Conservation (phyloP, 2,888 invertebrate species). For the Conus canariensis region DNA sequence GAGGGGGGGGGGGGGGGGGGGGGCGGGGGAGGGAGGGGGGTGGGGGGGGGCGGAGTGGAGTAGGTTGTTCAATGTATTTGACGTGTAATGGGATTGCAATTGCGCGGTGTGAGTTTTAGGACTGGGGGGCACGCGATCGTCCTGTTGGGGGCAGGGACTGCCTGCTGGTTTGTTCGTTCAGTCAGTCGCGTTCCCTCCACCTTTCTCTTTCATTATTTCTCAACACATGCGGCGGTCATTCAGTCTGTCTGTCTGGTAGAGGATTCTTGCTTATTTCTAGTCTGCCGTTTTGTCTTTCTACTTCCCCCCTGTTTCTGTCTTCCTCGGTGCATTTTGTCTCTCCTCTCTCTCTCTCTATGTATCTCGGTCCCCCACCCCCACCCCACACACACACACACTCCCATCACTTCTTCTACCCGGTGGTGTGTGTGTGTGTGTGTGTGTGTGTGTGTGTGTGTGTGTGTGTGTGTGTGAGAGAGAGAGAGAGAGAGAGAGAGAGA, state of each 20-base stretch:
- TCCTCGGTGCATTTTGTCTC: background rate
- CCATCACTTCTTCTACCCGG: too few species aligned
- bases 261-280: too few species aligned
- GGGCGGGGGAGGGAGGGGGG: background rate
- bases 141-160: background rate
- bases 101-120: background rate
- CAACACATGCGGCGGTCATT: too few species aligned
- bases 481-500: background rate
- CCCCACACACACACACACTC: too few species aligned
- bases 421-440: background rate
- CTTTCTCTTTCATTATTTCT: too few species aligned
- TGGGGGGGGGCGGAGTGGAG: background rate
- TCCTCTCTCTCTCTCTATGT: background rate
- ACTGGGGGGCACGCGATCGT: background rate
- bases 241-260: background rate
- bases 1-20: background rate
- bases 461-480: background rate
- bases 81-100: conserved; percentile 13
- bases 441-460: conserved; percentile 11
- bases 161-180: background rate
- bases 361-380: background rate
- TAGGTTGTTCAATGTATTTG: background rate
- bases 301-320: background rate
- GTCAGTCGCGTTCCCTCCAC: too few species aligned
- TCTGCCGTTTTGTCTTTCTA: background rate